Percentiles rank a stretch among this genome's conserved stretches.
These are phyloP conservation scores for Neosilurus mollespiculum DNA, from an alignment of 2,797 vertebrate species.

Conservation along the genomic window DNA sequence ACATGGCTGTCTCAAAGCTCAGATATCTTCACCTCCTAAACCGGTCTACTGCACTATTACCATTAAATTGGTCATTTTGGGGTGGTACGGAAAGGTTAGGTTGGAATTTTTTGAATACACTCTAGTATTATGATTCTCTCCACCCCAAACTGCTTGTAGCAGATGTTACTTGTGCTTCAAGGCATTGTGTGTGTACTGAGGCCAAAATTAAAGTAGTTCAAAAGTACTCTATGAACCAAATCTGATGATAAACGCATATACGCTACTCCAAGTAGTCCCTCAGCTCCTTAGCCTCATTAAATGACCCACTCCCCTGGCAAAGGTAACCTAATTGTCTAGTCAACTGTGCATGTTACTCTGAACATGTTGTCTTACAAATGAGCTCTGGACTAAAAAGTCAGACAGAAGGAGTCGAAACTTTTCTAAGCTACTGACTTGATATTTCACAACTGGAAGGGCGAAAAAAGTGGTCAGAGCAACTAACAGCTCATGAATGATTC, in stretches of 20 bases:
- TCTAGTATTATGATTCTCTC: conserved; percentile 7
- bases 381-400: conserved; percentile 17
- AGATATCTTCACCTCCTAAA: conserved; percentile 5
- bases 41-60: conserved; percentile 22
- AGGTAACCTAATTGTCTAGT: conserved; percentile 56
- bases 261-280: conserved; percentile 51
- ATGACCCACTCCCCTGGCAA: conserved; percentile 59
- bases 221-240: conserved; percentile 46
- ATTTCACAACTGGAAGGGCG: not conserved
- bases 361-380: conserved; percentile 15
- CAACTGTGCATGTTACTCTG: conserved; percentile 45
- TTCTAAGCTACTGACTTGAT: not conserved
- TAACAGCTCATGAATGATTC: conserved; percentile 63
- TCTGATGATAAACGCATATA: conserved; percentile 51
- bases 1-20: conserved; percentile 28
- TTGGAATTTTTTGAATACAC: not conserved
- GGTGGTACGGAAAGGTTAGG: not conserved
- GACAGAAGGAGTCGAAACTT: not conserved
- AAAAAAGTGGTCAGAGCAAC: not conserved
- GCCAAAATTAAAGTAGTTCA: conserved; percentile 12
- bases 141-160: not conserved
- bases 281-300: conserved; percentile 56
- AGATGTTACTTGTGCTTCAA: not conserved
- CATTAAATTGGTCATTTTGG: conserved; percentile 32
- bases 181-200: not conserved